Conservation (phyloP, 1,140 invertebrate genomes). For the Trichonephila inaurata region DNA sequence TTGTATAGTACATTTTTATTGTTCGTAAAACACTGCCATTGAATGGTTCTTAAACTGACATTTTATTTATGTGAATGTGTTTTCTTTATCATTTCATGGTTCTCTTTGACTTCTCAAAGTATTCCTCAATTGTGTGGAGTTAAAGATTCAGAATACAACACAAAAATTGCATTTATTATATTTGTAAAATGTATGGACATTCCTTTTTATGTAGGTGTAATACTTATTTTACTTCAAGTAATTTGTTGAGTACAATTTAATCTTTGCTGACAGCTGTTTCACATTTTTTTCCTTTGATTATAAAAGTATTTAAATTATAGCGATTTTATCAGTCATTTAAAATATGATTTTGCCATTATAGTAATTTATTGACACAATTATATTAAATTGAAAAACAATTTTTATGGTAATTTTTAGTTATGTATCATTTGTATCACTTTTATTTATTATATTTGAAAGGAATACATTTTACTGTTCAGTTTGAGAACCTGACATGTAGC, state of each 20-base stretch:
- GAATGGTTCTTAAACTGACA: conserved; percentile 60
- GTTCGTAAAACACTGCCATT: conserved; percentile 65
- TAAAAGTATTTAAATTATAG: background rate
- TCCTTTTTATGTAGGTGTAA: conserved; percentile 3
- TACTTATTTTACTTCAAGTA: background rate
- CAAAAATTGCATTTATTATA: conserved; percentile 31
- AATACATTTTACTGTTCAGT: conserved; percentile 25
- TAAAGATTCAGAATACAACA: background rate
- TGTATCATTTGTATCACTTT: background rate
- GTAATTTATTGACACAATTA: background rate
- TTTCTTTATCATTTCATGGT: conserved; percentile 16
- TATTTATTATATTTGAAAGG: background rate
- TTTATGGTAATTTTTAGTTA: background rate
- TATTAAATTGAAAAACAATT: background rate
- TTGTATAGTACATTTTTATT: conserved; percentile 67
- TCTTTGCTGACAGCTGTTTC: background rate
- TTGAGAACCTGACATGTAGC: conserved; percentile 25
- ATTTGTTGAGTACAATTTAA: background rate
- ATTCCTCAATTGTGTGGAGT: background rate
- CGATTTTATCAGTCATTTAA: too few species aligned
- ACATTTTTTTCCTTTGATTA: background rate
- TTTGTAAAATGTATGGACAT: background rate
- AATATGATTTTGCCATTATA: background rate
- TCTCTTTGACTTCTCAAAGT: conserved; percentile 8
- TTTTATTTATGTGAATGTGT: conserved; percentile 21